Conservation (phyloP, 2,797 vertebrate species). For the Cossypha heuglini region DNA sequence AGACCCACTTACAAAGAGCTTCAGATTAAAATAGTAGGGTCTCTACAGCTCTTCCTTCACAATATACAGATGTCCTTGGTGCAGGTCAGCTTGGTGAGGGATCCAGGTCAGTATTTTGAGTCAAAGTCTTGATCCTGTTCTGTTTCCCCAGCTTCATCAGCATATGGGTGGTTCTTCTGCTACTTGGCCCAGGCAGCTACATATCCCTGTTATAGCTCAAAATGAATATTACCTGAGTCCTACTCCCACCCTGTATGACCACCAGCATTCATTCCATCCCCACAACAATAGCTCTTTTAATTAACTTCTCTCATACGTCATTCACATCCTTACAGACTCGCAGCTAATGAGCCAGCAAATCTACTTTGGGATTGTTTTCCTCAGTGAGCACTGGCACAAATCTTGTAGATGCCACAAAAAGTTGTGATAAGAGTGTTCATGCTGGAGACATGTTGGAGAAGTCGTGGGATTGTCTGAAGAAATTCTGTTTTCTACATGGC, state of each 20-base stretch:
- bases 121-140: neutral
- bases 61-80: neutral
- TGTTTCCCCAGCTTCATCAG: neutral
- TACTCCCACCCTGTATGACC: neutral
- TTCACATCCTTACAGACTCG: neutral
- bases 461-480: fast-evolving
- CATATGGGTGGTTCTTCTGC: neutral
- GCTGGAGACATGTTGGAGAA: neutral
- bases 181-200: neutral
- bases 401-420: neutral
- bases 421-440: neutral
- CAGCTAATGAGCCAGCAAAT: conserved; percentile 54
- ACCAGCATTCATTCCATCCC: neutral
- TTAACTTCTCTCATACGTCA: conserved; percentile 22
- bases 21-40: neutral
- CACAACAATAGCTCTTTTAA: neutral
- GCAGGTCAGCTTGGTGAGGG: neutral
- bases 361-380: conserved; percentile 26
- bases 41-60: neutral
- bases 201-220: neutral
- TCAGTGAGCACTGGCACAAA: neutral
- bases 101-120: neutral
- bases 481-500: neutral
- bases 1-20: neutral
- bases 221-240: neutral